Conservation (phyloP, 2,888 invertebrate species). For the Temnothorax unifasciatus region DNA sequence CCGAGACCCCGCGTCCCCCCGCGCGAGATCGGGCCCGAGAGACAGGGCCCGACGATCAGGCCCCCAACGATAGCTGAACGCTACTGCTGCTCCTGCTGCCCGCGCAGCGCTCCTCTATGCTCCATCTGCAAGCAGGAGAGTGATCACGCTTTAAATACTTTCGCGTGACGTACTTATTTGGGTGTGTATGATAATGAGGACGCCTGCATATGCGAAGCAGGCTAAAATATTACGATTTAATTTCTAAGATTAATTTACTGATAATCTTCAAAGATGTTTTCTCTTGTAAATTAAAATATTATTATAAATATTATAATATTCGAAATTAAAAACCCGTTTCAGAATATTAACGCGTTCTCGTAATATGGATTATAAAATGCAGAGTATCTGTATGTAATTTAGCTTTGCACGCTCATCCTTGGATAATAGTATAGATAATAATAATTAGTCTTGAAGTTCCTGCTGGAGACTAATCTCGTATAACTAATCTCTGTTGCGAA, state of each 20-base stretch:
- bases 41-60: constrained; percentile 63
- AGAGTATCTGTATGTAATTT: constrained; percentile 18
- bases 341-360: neutral
- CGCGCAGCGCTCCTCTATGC: constrained; percentile 76
- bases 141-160: constrained; percentile 13
- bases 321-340: neutral
- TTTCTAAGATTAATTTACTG: constrained; percentile 3
- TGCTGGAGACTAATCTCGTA: neutral
- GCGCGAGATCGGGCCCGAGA: constrained; percentile 68
- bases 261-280: neutral
- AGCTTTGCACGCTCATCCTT: neutral
- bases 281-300: neutral
- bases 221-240: neutral
- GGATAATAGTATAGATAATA: constrained; percentile 14
- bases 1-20: constrained; percentile 62
- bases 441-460: constrained; percentile 19
- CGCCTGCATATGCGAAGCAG: neutral
- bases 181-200: constrained; percentile 1
- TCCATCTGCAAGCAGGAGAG: constrained; percentile 80
- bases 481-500: constrained; percentile 41
- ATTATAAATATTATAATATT: neutral
- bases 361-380: neutral
- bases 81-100: constrained; percentile 74
- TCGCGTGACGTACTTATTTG: constrained; percentile 1
- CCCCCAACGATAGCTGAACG: constrained; percentile 54